Evolutionary conservation across 2,888 invertebrate species (phyloP).

Genomic region (Cosmia trapezina): DNA sequence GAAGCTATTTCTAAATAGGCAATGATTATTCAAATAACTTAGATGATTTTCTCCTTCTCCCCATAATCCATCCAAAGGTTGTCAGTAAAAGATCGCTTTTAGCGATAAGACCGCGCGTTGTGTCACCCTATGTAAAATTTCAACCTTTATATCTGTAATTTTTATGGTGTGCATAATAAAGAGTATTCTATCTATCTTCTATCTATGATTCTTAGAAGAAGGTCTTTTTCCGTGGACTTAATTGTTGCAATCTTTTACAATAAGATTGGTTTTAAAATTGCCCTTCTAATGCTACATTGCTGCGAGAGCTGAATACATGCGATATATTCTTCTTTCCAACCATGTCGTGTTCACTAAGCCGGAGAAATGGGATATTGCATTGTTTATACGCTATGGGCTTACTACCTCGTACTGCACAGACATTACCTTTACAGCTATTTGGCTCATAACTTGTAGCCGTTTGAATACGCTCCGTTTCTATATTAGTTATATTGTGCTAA

Average conservation of each 20-base stretch:
- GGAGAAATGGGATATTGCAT: slow-evolving; percentile 54
- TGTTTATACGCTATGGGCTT: slow-evolving; percentile 51
- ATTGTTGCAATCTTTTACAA: not conserved
- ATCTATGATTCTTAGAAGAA: not conserved
- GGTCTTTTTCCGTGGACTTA: not conserved
- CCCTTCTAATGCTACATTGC: slow-evolving; percentile 1
- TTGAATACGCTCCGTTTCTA: slow-evolving; percentile 8
- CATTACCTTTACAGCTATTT: slow-evolving; percentile 56
- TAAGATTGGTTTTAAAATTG: not conserved
- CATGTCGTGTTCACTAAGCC: slow-evolving; percentile 44
- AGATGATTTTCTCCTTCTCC: too few species aligned
- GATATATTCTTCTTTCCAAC: slow-evolving; percentile 28
- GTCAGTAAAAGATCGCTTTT: too few species aligned
- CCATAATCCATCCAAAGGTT: too few species aligned
- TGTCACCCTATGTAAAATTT: too few species aligned
- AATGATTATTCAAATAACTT: not conserved
- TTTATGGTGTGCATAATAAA: too few species aligned
- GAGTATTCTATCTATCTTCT: too few species aligned
- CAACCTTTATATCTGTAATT: too few species aligned
- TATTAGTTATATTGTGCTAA: not conserved
- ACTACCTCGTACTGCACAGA: slow-evolving; percentile 32
- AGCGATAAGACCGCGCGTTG: too few species aligned
- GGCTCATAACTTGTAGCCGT: slow-evolving; percentile 39
- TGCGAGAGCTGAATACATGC: slow-evolving; percentile 1
- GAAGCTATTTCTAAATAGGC: not conserved